These are phyloP conservation scores for Zeus faber DNA, from an alignment of 2,113 vertebrate species.

Conservation along the genomic window DNA sequence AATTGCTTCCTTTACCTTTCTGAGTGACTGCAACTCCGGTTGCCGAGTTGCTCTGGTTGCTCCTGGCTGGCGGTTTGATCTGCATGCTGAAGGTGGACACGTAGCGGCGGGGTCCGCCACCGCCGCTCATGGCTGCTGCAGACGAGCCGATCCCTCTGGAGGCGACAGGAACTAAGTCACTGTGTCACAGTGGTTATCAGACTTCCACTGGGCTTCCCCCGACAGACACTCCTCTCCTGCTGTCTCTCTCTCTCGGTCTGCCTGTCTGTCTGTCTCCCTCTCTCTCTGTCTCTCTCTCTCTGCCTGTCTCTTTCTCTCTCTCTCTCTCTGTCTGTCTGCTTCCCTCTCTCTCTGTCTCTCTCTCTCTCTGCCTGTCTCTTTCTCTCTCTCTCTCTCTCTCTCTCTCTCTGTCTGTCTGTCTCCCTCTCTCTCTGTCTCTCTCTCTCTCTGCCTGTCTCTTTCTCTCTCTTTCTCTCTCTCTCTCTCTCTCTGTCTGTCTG, in stretches of 20 bases:
- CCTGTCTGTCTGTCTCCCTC: constrained; percentile 7
- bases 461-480: constrained; percentile 2
- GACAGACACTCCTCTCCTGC: not conserved
- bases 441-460: constrained; percentile 10
- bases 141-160: constrained; percentile 13
- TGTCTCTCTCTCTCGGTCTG: constrained; percentile 6
- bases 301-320: not conserved
- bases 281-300: constrained; percentile 8
- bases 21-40: too few species aligned
- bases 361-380: not conserved
- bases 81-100: constrained; percentile 73
- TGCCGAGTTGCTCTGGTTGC: not conserved
- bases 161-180: constrained; percentile 51
- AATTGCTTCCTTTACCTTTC: too few species aligned
- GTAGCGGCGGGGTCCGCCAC: constrained; percentile 41
- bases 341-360: constrained; percentile 7
- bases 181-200: constrained; percentile 49
- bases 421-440: constrained; percentile 2
- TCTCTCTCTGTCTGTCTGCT: constrained; percentile 1
- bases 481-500: constrained; percentile 9
- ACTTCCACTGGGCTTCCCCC: constrained; percentile 41
- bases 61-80: constrained; percentile 32
- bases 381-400: constrained; percentile 6
- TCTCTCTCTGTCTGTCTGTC: constrained; percentile 7
- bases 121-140: constrained; percentile 57